phyloP scores from a whole-genome alignment of 2,113 vertebrate genomes.

The Siniperca knerii region DNA sequence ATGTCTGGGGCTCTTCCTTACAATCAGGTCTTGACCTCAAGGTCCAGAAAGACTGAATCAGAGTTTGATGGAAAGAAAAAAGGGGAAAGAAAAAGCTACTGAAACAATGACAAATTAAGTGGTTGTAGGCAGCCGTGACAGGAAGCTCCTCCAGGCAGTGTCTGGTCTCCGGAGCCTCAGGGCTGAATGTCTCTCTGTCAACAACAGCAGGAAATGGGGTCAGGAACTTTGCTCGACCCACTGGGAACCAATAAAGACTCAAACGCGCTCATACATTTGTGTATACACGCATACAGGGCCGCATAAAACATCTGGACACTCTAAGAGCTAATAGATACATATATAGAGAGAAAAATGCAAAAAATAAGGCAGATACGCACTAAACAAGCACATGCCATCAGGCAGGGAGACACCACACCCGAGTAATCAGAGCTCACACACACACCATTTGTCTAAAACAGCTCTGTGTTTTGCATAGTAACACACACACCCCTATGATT shows the following conservation, averaged over 20 bases:
- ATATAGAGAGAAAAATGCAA: neutral
- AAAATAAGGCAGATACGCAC: neutral
- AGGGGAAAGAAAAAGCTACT: neutral
- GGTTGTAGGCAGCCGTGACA: slow-evolving; percentile 49
- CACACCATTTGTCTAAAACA: neutral
- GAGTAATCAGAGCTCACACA: neutral
- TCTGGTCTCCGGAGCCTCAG: slow-evolving; percentile 60
- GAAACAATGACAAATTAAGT: slow-evolving; percentile 57
- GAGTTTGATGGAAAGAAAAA: slow-evolving; percentile 18
- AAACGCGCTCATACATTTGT: slow-evolving; percentile 4
- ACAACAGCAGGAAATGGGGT: slow-evolving; percentile 76
- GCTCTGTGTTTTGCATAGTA: slow-evolving; percentile 26
- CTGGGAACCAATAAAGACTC: slow-evolving; percentile 61
- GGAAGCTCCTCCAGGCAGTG: slow-evolving; percentile 65
- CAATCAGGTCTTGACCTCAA: slow-evolving; percentile 44
- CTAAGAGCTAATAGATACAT: neutral
- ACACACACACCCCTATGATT: neutral
- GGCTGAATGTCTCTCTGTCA: slow-evolving; percentile 60
- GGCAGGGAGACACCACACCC: neutral
- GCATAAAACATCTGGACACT: slow-evolving; percentile 15
- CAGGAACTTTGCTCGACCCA: slow-evolving; percentile 68
- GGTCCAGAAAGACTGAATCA: slow-evolving; percentile 33
- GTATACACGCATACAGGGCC: neutral
- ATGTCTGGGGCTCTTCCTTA: slow-evolving; percentile 11
- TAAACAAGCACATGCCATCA: neutral